A percentile compares a stretch with the other conserved stretches of the same genome.
These are phyloP conservation scores for Solenodon paradoxus DNA, from an alignment of 2,113 vertebrate genomes.

Conservation along the genomic window DNA sequence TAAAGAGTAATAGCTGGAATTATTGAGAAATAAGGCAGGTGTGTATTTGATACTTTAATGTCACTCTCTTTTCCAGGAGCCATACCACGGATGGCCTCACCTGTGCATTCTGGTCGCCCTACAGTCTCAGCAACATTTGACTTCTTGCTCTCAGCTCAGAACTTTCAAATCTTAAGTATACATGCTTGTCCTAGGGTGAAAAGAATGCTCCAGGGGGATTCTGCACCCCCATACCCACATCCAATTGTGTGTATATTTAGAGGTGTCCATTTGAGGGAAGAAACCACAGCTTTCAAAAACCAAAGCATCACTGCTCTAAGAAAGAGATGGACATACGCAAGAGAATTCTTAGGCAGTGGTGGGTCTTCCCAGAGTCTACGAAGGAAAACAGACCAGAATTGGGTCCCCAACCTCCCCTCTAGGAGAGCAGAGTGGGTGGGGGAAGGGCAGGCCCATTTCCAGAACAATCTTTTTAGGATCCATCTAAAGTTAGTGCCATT, in stretches of 20 bases:
- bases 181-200: background rate
- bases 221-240: background rate
- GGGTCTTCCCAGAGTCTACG: background rate
- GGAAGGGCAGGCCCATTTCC: background rate
- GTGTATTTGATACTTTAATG: background rate
- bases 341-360: background rate
- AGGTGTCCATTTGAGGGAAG: background rate
- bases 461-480: background rate
- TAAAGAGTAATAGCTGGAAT: background rate
- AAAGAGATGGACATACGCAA: background rate
- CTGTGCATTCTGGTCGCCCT: background rate
- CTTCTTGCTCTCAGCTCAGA: background rate
- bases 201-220: background rate
- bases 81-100: rapidly evolving
- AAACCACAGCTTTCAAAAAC: background rate
- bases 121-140: background rate
- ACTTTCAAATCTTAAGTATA: background rate
- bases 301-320: background rate
- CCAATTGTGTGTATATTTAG: background rate
- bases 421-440: background rate
- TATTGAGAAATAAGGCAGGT: background rate
- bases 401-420: background rate
- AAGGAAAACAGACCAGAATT: background rate
- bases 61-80: background rate
- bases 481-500: background rate